phyloP scores from a whole-genome alignment of 1,140 invertebrate species.

The Monochamus saltuarius region DNA sequence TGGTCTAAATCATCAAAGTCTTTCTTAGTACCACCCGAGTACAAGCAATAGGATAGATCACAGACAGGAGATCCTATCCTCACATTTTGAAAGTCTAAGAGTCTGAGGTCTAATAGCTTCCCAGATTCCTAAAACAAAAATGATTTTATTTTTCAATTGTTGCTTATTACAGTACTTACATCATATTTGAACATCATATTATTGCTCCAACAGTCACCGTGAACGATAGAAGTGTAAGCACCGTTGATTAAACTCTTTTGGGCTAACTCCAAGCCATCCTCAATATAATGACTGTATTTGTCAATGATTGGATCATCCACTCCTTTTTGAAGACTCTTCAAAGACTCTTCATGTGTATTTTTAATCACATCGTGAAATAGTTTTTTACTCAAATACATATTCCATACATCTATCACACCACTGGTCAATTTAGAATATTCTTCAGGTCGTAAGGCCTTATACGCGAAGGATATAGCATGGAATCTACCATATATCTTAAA shows the following conservation, averaged over 20 bases:
- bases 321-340: constrained; percentile 9
- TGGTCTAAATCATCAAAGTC: constrained; percentile 53
- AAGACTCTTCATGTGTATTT: not conserved
- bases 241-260: constrained; percentile 24
- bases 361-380: not conserved
- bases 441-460: constrained; percentile 49
- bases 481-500: constrained; percentile 29
- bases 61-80: constrained; percentile 59
- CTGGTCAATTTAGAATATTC: constrained; percentile 17
- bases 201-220: constrained; percentile 40
- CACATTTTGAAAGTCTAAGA: constrained; percentile 59
- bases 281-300: constrained; percentile 19
- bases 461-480: constrained; percentile 48
- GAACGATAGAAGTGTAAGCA: constrained; percentile 18
- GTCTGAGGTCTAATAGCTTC: constrained; percentile 13
- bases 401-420: constrained; percentile 40
- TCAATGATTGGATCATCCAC: constrained; percentile 15
- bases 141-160: constrained; percentile 10
- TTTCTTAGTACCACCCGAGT: constrained; percentile 55
- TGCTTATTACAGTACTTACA: constrained; percentile 28
- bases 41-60: constrained; percentile 61
- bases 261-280: constrained; percentile 13
- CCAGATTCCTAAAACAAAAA: constrained; percentile 14
- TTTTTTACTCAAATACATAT: constrained; percentile 4
- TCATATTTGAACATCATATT: constrained; percentile 37